Evolutionary conservation across 2,113 vertebrate genomes (phyloP).

Genomic region (Thymallus thymallus): DNA sequence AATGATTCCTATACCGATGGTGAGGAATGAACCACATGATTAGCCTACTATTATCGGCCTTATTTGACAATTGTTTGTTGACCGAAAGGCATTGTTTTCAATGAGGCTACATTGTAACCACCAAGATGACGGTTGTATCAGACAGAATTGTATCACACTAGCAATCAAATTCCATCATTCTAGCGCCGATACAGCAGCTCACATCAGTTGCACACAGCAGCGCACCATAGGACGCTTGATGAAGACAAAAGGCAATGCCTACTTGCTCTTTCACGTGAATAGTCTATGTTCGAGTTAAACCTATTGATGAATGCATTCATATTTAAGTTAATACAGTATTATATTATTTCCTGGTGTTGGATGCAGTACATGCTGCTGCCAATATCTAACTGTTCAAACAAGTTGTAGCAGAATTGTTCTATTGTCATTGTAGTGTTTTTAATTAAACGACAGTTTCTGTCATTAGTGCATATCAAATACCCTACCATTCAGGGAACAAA

Average conservation of each 20-base stretch:
- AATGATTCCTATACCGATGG: background rate
- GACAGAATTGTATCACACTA: background rate
- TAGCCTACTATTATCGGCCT: background rate
- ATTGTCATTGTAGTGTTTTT: too few species aligned
- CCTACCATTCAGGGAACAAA: too few species aligned
- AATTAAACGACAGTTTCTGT: too few species aligned
- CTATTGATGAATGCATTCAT: too few species aligned
- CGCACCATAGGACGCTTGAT: background rate
- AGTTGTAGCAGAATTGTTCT: too few species aligned
- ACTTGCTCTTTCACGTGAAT: too few species aligned
- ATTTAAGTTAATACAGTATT: too few species aligned
- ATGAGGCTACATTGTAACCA: background rate
- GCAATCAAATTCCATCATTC: background rate
- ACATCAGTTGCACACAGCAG: conserved; percentile 1
- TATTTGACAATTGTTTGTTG: background rate
- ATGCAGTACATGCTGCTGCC: too few species aligned
- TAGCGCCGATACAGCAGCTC: background rate
- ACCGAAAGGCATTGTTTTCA: background rate
- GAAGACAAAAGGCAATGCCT: background rate
- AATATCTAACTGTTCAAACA: too few species aligned
- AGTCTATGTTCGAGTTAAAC: too few species aligned
- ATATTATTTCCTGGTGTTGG: too few species aligned
- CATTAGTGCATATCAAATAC: too few species aligned
- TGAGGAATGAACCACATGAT: background rate
- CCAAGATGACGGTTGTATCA: background rate